Evolutionary conservation across 23 tunicate genomes (phyloP), one percentile per base, ranked within the genome.

Genomic region (Trididemnum miniatum): DNA sequence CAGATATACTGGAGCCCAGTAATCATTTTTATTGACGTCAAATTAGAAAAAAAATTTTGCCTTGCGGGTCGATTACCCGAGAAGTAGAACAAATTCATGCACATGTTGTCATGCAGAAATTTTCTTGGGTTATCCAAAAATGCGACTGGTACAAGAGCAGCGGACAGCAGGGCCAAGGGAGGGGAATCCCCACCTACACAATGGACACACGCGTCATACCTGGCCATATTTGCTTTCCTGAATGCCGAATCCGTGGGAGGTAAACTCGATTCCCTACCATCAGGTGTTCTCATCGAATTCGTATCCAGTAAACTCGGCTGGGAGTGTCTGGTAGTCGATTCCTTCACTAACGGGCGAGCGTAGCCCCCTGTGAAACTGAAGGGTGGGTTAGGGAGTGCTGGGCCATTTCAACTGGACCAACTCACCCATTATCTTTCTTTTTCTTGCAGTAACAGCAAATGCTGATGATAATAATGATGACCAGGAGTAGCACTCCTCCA

Each of bases 291-390:
- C 77, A 85, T 65, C 5, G 65, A 51, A 80, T 86, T 65, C 22
- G 77, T 65, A 22, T 86, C 90, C 76, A 86, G 34, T 72, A 86
- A 71, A 36, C 90, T 86, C 12, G 84, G 84, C 69, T 86, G 90
- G 35, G 90, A 86, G 51, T 86, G 90, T 34, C 80, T 44, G 7
- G 51, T 65, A 30, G 36, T 22, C 18, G 90, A 86, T 44, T 82
- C 69, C 50, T 71, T 79, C 7, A 86, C 67, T 0, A n/a, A 24
- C 25, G 90, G 90, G 4, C 29, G 26, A 26, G 28, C n/a, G 67
- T 62, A 62, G 5, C n/a, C n/a, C 5, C 25, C 67, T 3, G 67
- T n/a, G 26, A 12, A 62, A 20, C 67, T 62, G 26, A 20, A 24
- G n/a, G n/a, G n/a, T n/a, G n/a, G n/a, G n/a, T n/a, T n/a, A n/a